Conservation (phyloP, 2,113 vertebrate species). For the Ageneiosus marmoratus region DNA sequence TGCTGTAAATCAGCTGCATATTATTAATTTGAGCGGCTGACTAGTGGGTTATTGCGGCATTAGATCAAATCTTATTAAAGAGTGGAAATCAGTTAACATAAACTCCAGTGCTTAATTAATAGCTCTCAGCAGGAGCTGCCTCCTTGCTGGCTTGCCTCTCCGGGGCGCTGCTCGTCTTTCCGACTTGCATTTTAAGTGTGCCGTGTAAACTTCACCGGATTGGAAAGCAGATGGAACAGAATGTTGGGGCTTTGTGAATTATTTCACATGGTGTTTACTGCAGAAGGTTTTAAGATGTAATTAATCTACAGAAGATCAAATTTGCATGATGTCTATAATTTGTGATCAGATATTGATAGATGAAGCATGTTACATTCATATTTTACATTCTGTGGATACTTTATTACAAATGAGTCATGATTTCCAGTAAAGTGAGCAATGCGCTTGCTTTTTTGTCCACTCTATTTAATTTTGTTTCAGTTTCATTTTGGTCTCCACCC, state of each 20-base stretch:
- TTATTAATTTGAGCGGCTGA: slow-evolving; percentile 68
- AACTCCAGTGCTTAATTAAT: slow-evolving; percentile 94
- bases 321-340: too few relatives aligned
- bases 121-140: slow-evolving; percentile 90
- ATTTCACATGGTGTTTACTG: too few relatives aligned
- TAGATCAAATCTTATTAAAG: slow-evolving; percentile 84
- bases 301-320: too few relatives aligned
- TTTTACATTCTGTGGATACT: too few relatives aligned
- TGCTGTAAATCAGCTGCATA: slow-evolving; percentile 37
- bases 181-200: slow-evolving; percentile 63
- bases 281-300: too few relatives aligned
- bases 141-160: slow-evolving; percentile 76
- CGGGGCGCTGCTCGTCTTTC: slow-evolving; percentile 70
- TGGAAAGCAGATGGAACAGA: slow-evolving; percentile 69
- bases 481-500: background rate
- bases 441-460: background rate
- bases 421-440: background rate
- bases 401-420: too few relatives aligned
- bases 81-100: slow-evolving; percentile 87
- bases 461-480: background rate
- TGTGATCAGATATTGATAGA: too few relatives aligned
- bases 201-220: slow-evolving; percentile 69
- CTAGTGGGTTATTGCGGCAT: slow-evolving; percentile 63
- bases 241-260: slow-evolving; percentile 64
- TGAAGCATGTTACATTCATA: too few relatives aligned